Conservation (phyloP, 2,113 vertebrate species). For the Sminthopsis crassicaudata region DNA sequence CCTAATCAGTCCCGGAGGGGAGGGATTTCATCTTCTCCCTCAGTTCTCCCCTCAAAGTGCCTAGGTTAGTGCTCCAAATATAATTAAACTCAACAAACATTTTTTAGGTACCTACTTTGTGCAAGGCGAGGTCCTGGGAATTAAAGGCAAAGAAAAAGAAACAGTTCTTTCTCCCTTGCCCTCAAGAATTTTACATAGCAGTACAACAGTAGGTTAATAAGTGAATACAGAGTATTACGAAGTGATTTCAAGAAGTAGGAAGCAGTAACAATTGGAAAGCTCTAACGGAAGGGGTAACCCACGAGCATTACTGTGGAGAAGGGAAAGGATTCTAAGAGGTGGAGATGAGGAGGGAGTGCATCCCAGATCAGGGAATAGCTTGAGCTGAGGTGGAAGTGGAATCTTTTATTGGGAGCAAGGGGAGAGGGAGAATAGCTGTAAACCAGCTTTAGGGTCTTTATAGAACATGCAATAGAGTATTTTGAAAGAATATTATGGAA, state of each 20-base stretch:
- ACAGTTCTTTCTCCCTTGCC: not conserved
- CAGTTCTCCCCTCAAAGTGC: not conserved
- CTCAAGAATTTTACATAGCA: not conserved
- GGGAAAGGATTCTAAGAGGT: not conserved
- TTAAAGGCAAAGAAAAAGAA: not conserved
- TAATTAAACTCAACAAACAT: not conserved
- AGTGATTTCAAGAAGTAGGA: not conserved
- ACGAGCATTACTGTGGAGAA: not conserved
- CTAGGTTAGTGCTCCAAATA: not conserved
- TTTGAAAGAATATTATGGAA: not conserved
- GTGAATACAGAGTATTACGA: not conserved
- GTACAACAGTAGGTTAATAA: not conserved
- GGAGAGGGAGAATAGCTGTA: not conserved
- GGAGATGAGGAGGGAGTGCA: not conserved
- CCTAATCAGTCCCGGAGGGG: not conserved
- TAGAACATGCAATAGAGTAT: not conserved
- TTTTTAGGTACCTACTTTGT: not conserved
- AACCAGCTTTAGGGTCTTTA: not conserved
- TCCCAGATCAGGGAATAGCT: not conserved
- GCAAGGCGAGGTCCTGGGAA: not conserved
- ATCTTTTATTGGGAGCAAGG: not conserved
- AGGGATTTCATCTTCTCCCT: not conserved
- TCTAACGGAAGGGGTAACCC: not conserved
- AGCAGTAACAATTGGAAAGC: not conserved
- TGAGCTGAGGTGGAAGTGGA: not conserved